These are phyloP conservation scores for Calliphora vomitoria DNA, from an alignment of 2,888 invertebrate species.

Conservation along the genomic window DNA sequence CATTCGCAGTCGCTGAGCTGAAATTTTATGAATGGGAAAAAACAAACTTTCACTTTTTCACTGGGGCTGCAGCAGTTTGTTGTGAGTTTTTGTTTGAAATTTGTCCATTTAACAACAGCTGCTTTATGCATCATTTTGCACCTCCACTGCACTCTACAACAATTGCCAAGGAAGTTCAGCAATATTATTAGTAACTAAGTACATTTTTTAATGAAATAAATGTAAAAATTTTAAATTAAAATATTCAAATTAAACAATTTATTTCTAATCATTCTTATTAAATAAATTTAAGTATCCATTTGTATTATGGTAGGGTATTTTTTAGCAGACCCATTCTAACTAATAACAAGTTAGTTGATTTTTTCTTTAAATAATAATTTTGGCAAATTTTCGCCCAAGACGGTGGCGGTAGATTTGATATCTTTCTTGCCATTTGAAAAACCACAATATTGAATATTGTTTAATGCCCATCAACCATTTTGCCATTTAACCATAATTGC, in stretches of 20 bases:
- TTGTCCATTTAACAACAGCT: slow-evolving; percentile 47
- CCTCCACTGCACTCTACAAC: not conserved
- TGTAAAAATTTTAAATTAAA: no score
- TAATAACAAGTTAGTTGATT: not conserved
- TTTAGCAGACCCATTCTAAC: no score
- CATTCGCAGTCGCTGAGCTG: slow-evolving; percentile 1
- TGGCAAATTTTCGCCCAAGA: slow-evolving; percentile 61
- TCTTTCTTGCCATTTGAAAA: slow-evolving; percentile 21
- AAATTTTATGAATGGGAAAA: slow-evolving; percentile 48
- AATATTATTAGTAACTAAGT: no score
- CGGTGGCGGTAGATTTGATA: slow-evolving; percentile 27
- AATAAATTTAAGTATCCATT: no score
- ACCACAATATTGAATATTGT: slow-evolving; percentile 56
- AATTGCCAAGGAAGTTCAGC: not conserved
- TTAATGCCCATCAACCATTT: slow-evolving; percentile 51
- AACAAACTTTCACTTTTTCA: slow-evolving; percentile 67
- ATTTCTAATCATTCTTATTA: no score
- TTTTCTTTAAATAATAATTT: slow-evolving; percentile 51
- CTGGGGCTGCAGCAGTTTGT: not conserved
- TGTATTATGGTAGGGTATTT: no score
- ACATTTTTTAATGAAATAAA: no score
- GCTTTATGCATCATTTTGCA: slow-evolving; percentile 26
- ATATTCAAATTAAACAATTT: no score
- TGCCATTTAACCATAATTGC: slow-evolving; percentile 56
- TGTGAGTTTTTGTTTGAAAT: not conserved